Base-by-base conservation (phyloP, 2,797 vertebrate genomes). In the Toxotes lorentzi region DNA sequence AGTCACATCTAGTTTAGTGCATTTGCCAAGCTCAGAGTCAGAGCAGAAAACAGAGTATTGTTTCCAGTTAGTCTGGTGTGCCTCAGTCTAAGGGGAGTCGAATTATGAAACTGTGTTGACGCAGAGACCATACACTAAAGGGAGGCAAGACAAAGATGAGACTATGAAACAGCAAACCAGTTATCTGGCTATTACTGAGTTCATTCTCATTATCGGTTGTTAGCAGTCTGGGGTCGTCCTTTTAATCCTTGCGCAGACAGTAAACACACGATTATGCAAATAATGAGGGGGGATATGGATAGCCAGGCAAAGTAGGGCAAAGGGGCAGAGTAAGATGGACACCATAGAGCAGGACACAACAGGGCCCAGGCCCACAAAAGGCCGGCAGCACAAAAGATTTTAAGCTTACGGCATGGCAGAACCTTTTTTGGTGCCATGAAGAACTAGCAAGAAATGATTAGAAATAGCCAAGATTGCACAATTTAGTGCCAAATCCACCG, bases 121-220 rank as follows among this genome's bases (percentile, higher is more conserved):
- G 58, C 64, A 30, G 51, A 81, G 78, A 74, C 73, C 77, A 79
- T 16, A 76, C 71, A 76, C 70, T 85, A 72, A 81, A 84, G 45
- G 72, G 77, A 76, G 35, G 58, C 48, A 59, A 68, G 76, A 69
- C 74, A 81, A 79, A 87, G 57, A 73, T 54, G 56, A 77, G 72
- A 73, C 70, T 43, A 56, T 54, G 45, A 77, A 82, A 63, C 67
- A 57, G 53, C 57, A 83, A 81, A 76, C 56, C 64, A 58, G 64
- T 58, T 79, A 86, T 82, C 73, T 70, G 71, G 64, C 60, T 69
- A 64, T 77, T 74, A 78, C 66, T 1, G 56, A 82, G 71, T 73
- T 83, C 80, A 69, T 82, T 77, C 77, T 85, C 81, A 86, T 87
- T 85, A 81, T 65, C n/a, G 59, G 76, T 67, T 78, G 83, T 78